phyloP scores from a whole-genome alignment of 2,113 vertebrate genomes.

The Macroglossus sobrinus region DNA sequence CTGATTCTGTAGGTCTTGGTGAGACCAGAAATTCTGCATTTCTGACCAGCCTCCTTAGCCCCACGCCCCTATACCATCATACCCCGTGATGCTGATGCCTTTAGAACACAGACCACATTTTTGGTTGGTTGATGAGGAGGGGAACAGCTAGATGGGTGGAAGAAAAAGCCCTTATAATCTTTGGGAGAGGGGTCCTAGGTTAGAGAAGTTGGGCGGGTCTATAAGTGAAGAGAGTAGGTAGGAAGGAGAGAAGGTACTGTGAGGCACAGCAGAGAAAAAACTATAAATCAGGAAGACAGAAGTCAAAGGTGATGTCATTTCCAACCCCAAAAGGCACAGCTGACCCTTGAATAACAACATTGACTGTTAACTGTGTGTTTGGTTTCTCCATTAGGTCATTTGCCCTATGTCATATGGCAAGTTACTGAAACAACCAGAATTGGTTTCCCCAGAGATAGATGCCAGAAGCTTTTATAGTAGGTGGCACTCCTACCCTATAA shows the following conservation, averaged over 20 bases:
- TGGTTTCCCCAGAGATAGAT: not conserved
- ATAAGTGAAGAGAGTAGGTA: not conserved
- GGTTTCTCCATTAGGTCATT: not conserved
- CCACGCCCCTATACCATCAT: no score
- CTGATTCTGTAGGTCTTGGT: not conserved
- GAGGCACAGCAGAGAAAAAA: not conserved
- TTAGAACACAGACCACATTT: not conserved
- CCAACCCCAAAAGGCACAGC: not conserved
- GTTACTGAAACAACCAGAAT: not conserved
- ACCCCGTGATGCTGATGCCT: not conserved
- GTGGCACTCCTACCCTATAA: conserved; percentile 38
- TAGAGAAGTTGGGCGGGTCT: not conserved
- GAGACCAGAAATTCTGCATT: not conserved
- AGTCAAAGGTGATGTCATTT: not conserved
- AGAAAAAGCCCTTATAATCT: not conserved
- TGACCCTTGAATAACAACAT: not conserved
- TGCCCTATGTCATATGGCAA: not conserved
- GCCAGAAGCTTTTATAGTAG: conserved; percentile 41
- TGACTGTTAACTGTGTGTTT: not conserved
- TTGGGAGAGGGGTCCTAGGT: not conserved
- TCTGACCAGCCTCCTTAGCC: not conserved
- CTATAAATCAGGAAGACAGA: not conserved
- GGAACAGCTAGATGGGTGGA: not conserved
- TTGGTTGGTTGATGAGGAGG: not conserved
- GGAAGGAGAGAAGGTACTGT: not conserved